A percentile compares a stretch with the other conserved stretches of the same genome.
Evolutionary conservation across 1,140 invertebrate genomes (phyloP).

Genomic region (Solenopsis invicta): DNA sequence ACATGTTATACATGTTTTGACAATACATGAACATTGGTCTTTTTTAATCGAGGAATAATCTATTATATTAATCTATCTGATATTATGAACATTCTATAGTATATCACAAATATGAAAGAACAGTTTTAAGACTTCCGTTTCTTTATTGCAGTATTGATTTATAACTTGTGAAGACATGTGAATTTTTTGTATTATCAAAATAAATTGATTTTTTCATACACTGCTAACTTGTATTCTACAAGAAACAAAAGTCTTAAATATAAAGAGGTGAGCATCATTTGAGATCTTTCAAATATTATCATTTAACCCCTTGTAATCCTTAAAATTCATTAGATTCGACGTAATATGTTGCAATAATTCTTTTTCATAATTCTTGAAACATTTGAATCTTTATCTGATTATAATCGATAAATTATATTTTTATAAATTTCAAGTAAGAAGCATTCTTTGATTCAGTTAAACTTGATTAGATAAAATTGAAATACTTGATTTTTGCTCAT

Average conservation of each 20-base stretch:
- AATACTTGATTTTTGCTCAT: background rate
- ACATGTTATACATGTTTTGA: background rate
- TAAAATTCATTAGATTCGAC: background rate
- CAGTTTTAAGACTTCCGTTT: constrained; percentile 6
- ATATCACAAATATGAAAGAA: constrained; percentile 35
- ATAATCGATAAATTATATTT: background rate
- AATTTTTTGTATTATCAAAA: background rate
- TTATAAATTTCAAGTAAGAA: background rate
- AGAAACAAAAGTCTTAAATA: background rate
- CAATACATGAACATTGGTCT: background rate
- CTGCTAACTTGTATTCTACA: background rate
- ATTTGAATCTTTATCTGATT: background rate
- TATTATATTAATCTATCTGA: background rate
- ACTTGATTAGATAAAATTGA: background rate
- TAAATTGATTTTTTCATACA: background rate
- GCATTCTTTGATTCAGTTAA: background rate
- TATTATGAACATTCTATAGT: constrained; percentile 1
- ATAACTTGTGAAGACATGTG: background rate
- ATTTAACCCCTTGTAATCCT: background rate
- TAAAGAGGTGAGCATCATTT: background rate
- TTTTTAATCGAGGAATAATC: background rate
- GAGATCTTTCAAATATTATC: constrained; percentile 40
- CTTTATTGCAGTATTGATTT: background rate
- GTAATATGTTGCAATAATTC: background rate
- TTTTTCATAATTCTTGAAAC: background rate